A percentile compares a stretch with the other conserved stretches of the same genome.
phyloP scores from a whole-genome alignment of 2,888 invertebrate species.

The Laothoe populi region DNA sequence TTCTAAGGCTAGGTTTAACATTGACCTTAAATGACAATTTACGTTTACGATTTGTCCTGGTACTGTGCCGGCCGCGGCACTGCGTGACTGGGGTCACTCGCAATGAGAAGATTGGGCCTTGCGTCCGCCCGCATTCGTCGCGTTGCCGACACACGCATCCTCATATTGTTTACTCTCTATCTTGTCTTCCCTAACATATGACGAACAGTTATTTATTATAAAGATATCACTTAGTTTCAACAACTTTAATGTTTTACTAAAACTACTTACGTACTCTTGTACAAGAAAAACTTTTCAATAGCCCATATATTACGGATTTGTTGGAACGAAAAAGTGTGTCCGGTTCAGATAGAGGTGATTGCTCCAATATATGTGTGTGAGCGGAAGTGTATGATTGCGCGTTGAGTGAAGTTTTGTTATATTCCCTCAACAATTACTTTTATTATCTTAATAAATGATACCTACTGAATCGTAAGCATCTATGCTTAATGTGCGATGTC shows the following conservation, averaged over 20 bases:
- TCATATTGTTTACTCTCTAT: slow-evolving; percentile 32
- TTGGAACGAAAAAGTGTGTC: slow-evolving; percentile 24
- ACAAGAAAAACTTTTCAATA: background rate
- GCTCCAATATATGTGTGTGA: slow-evolving; percentile 44
- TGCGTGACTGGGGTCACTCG: slow-evolving; percentile 58
- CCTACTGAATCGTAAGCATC: slow-evolving; percentile 41
- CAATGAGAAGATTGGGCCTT: slow-evolving; percentile 72
- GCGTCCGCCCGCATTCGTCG: slow-evolving; percentile 61
- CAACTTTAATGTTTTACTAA: background rate
- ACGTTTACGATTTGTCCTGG: slow-evolving; percentile 62
- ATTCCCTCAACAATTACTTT: slow-evolving; percentile 35
- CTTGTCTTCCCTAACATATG: background rate
- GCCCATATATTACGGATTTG: background rate
- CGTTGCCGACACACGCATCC: slow-evolving; percentile 37
- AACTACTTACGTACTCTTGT: background rate
- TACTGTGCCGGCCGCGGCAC: slow-evolving; percentile 43
- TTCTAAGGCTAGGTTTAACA: slow-evolving; percentile 38
- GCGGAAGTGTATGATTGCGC: slow-evolving; percentile 63
- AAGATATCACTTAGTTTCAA: background rate
- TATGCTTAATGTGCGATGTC: slow-evolving; percentile 41
- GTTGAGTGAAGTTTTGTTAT: slow-evolving; percentile 57
- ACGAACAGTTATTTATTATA: background rate
- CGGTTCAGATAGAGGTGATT: slow-evolving; percentile 27
- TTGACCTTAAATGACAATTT: slow-evolving; percentile 77
- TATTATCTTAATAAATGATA: slow-evolving; percentile 48